Percentiles rank a stretch among this genome's conserved stretches.
These are phyloP conservation scores for Halichoerus grypus DNA, from an alignment of 2,113 vertebrate species.

Conservation along the genomic window DNA sequence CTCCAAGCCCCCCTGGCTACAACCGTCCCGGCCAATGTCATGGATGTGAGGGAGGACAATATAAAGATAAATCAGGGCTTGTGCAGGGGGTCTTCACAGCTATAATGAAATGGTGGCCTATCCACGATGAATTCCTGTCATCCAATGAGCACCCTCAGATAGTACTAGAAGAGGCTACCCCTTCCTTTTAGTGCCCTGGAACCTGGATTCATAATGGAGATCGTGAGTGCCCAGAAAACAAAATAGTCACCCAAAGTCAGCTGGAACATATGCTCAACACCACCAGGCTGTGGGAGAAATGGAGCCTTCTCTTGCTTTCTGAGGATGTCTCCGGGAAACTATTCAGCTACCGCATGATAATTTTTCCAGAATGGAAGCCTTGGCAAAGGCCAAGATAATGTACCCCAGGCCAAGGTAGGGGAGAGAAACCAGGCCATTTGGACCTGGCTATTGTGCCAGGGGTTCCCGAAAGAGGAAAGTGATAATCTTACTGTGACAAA, in stretches of 20 bases:
- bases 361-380: background rate
- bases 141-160: no score
- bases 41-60: background rate
- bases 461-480: background rate
- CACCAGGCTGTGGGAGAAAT: background rate
- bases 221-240: background rate
- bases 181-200: no score
- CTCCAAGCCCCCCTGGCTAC: background rate
- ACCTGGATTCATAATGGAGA: background rate
- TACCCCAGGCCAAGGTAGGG: background rate
- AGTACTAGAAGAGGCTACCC: no score
- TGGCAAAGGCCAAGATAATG: background rate
- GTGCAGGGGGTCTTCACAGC: background rate
- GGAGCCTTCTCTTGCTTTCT: background rate
- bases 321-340: background rate
- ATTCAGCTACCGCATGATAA: background rate
- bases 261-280: background rate
- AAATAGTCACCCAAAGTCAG: background rate
- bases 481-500: background rate
- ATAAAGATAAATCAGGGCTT: background rate
- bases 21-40: background rate
- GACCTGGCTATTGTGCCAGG: background rate
- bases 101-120: background rate
- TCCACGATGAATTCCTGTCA: background rate
- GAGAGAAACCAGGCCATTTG: background rate